These are phyloP conservation scores for Seriola aureovittata DNA, from an alignment of 2,113 vertebrate species.

Conservation along the genomic window DNA sequence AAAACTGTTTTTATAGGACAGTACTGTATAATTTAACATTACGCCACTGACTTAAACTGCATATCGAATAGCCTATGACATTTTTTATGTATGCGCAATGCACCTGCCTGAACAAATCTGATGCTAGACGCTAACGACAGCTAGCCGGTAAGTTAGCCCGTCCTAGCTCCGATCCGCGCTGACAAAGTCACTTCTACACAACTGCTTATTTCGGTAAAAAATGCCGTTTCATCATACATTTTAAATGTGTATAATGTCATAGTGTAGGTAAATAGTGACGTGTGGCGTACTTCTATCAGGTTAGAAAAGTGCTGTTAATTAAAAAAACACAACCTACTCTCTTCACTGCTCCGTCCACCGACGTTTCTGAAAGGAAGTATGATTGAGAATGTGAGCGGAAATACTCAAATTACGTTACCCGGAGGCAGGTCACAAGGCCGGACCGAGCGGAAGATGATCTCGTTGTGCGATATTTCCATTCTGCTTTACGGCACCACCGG, in stretches of 20 bases:
- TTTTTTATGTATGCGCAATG: no score
- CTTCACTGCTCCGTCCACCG: conserved; percentile 34
- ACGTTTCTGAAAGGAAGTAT: conserved; percentile 53
- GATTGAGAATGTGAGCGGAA: conserved; percentile 19
- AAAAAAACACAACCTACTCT: conserved; percentile 34
- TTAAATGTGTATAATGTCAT: accelerated
- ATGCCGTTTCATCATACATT: accelerated
- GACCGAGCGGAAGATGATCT: neutral
- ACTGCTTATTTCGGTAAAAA: neutral
- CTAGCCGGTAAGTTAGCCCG: conserved; percentile 37
- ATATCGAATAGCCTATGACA: accelerated
- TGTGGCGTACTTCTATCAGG: accelerated
- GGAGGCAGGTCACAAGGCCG: neutral
- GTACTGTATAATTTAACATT: no score
- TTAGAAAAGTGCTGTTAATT: neutral
- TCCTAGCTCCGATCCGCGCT: neutral
- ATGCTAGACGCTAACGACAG: conserved; percentile 33
- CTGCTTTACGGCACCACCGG: conserved; percentile 61
- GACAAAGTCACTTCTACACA: conserved; percentile 60
- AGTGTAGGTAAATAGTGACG: accelerated
- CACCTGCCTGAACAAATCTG: neutral
- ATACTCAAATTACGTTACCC: conserved; percentile 6
- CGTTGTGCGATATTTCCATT: conserved; percentile 27
- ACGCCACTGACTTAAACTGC: accelerated
- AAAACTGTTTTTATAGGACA: neutral